These are phyloP conservation scores for Mactra quadrangularis DNA, from an alignment of 1,140 invertebrate species.

Conservation along the genomic window DNA sequence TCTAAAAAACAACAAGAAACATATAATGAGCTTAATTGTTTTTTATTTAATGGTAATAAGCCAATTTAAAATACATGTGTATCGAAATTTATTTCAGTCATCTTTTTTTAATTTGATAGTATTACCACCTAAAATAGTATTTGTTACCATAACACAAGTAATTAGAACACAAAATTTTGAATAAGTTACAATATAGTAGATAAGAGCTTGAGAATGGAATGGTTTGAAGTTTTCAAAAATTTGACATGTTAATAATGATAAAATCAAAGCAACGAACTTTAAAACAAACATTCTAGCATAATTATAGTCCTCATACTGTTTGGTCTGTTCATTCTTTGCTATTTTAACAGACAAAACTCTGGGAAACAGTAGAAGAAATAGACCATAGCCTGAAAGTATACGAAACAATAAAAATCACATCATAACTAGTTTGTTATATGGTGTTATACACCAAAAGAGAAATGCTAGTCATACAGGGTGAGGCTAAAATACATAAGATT, in stretches of 20 bases:
- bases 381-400: slow-evolving; percentile 31
- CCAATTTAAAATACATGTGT: no score
- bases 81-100: no score
- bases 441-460: no score
- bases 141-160: slow-evolving; percentile 5
- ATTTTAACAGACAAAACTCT: neutral
- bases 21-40: no score
- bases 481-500: neutral
- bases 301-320: neutral
- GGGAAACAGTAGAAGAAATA: neutral
- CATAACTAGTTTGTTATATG: no score
- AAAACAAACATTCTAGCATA: neutral
- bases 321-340: neutral
- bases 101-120: no score
- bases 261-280: slow-evolving; percentile 25
- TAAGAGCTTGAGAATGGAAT: slow-evolving; percentile 1
- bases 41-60: no score
- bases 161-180: slow-evolving; percentile 34
- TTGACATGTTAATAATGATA: slow-evolving; percentile 32
- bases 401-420: no score
- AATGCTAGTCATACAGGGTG: neutral
- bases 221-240: slow-evolving; percentile 50
- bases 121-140: no score
- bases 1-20: no score
- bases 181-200: slow-evolving; percentile 47